Conservation (phyloP, 2,797 vertebrate species). For the Champsocephalus esox region DNA sequence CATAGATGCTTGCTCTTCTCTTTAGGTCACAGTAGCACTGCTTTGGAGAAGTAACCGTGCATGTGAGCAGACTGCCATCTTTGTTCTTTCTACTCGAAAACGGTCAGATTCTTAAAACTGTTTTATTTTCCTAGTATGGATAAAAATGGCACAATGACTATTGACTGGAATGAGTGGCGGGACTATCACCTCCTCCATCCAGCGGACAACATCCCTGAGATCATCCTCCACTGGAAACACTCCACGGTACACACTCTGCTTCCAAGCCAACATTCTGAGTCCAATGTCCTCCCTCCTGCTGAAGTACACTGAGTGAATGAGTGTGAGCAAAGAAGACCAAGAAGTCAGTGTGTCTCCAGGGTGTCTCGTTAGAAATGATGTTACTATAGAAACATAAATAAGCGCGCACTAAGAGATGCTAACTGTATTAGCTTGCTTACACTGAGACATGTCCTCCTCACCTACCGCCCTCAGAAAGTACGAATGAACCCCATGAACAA, state of each 20-base stretch:
- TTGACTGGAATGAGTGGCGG: conserved; percentile 97
- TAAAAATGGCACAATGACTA: conserved; percentile 97
- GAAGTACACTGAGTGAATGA: not conserved
- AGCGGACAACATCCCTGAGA: conserved; percentile 95
- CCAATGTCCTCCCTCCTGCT: not conserved
- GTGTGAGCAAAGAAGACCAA: not conserved
- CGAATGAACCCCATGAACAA: too few relatives aligned
- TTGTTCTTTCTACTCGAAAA: not conserved
- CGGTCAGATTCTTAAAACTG: not conserved
- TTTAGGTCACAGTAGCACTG: not conserved
- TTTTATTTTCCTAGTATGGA: conserved; percentile 89
- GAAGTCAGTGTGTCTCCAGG: not conserved
- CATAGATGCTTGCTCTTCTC: not conserved
- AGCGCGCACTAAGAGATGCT: not conserved
- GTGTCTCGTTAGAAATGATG: not conserved
- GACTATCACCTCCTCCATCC: conserved; percentile 96
- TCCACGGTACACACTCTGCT: conserved; percentile 88
- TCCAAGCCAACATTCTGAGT: not conserved
- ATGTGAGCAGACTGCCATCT: conserved; percentile 21
- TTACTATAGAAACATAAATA: not conserved
- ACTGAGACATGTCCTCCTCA: not conserved
- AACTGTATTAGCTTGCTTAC: not conserved
- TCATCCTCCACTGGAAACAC: conserved; percentile 98
- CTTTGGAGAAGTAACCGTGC: conserved; percentile 9
- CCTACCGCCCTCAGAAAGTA: too few relatives aligned